Conservation (phyloP, 2,797 vertebrate species). For the Anguilla marmorata region DNA sequence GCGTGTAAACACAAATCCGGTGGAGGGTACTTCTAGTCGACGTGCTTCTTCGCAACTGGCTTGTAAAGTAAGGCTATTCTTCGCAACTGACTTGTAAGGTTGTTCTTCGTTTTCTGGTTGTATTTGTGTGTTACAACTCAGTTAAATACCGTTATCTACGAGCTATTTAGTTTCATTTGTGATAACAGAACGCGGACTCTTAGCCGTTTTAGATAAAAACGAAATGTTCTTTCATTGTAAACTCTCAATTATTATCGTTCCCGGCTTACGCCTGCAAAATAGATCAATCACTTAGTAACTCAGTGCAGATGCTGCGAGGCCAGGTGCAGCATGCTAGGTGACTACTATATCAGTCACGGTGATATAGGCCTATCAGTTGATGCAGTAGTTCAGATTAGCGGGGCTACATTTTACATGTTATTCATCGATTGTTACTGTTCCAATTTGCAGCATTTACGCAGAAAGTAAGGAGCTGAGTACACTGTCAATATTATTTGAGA, state of each 20-base stretch:
- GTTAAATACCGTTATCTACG: background rate
- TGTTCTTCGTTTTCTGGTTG: background rate
- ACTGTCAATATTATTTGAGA: background rate
- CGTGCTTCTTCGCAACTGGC: background rate
- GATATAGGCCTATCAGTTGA: background rate
- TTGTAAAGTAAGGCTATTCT: background rate
- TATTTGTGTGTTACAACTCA: background rate
- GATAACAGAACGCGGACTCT: background rate
- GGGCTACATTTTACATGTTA: background rate
- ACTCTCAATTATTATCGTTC: background rate
- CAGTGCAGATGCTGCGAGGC: background rate
- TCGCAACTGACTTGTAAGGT: background rate
- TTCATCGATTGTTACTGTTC: background rate
- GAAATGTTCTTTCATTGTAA: background rate
- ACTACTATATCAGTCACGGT: background rate
- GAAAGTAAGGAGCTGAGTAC: background rate
- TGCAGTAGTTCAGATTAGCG: background rate
- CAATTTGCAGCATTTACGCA: background rate
- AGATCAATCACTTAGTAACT: background rate
- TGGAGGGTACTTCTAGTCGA: background rate
- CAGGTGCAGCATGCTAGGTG: slow-evolving; percentile 2
- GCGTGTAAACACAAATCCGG: background rate
- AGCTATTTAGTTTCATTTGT: background rate
- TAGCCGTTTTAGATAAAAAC: background rate
- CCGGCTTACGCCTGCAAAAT: background rate